These are phyloP conservation scores for Euglossa dilemma DNA, from an alignment of 1,140 invertebrate species.

Conservation along the genomic window DNA sequence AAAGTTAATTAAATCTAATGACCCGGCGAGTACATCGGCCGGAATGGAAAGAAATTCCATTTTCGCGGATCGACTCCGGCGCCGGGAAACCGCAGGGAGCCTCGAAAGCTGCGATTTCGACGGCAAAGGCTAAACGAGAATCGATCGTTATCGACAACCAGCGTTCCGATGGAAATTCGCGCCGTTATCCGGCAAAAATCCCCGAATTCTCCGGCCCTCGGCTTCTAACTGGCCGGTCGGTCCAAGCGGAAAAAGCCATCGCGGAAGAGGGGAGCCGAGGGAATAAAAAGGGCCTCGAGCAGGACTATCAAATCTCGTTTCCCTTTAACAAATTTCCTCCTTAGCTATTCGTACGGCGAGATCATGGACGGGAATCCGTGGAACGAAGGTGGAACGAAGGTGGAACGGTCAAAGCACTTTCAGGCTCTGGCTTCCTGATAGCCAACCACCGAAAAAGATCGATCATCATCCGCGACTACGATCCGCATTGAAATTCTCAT, in stretches of 20 bases:
- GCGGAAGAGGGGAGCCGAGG: background rate
- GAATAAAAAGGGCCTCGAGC: background rate
- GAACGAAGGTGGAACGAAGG: background rate
- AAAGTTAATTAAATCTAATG: too few species aligned
- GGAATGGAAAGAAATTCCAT: conserved; percentile 16
- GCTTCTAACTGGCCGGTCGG: background rate
- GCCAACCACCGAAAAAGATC: conserved; percentile 36
- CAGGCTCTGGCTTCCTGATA: conserved; percentile 13
- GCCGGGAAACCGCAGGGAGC: conserved; percentile 14
- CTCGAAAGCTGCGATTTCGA: background rate
- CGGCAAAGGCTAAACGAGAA: background rate
- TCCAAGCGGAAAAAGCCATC: background rate
- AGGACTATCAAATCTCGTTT: conserved; percentile 23
- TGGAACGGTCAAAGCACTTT: conserved; percentile 40
- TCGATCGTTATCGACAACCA: conserved; percentile 24
- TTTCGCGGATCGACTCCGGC: background rate
- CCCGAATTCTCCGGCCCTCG: background rate
- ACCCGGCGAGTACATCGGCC: background rate
- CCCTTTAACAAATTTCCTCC: conserved; percentile 44
- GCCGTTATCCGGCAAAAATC: conserved; percentile 2
- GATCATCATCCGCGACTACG: conserved; percentile 34
- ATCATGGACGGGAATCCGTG: background rate
- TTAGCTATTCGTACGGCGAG: background rate
- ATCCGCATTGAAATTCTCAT: conserved; percentile 34
- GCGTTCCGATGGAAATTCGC: conserved; percentile 19